These are phyloP conservation scores for Podarcis raffonei DNA, from an alignment of 2,113 vertebrate genomes.

Conservation along the genomic window DNA sequence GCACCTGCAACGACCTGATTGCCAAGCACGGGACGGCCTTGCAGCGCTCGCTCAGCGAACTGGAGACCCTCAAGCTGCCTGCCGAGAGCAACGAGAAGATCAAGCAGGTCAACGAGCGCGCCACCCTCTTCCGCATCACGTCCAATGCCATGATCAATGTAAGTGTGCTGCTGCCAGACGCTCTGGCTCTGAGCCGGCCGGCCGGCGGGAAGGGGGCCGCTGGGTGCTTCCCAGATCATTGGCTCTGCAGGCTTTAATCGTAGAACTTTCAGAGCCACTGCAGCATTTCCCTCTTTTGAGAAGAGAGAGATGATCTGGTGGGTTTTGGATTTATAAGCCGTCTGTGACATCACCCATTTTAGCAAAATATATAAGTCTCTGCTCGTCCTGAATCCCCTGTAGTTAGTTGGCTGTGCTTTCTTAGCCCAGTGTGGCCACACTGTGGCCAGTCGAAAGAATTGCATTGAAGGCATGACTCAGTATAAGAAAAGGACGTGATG, in stretches of 20 bases:
- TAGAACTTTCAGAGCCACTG: no score
- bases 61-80: constrained; percentile 85
- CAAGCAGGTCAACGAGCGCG: constrained; percentile 93
- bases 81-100: constrained; percentile 90
- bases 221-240: fast-evolving
- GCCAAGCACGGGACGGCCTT: constrained; percentile 95
- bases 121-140: constrained; percentile 95
- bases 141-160: constrained; percentile 99
- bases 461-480: background rate
- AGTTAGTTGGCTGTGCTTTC: background rate
- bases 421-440: no score
- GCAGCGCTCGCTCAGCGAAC: constrained; percentile 94
- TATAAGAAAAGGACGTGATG: background rate
- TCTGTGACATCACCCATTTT: background rate
- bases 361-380: background rate
- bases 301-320: background rate
- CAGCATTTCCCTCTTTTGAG: background rate
- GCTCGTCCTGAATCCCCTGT: background rate
- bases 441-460: background rate
- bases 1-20: constrained; percentile 96
- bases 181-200: no score
- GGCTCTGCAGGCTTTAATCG: no score
- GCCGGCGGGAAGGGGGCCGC: no score
- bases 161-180: constrained; percentile 56
- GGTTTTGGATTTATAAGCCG: background rate